phyloP scores from a whole-genome alignment of 2,888 invertebrate genomes.

The Lycocerus yunnanus region DNA sequence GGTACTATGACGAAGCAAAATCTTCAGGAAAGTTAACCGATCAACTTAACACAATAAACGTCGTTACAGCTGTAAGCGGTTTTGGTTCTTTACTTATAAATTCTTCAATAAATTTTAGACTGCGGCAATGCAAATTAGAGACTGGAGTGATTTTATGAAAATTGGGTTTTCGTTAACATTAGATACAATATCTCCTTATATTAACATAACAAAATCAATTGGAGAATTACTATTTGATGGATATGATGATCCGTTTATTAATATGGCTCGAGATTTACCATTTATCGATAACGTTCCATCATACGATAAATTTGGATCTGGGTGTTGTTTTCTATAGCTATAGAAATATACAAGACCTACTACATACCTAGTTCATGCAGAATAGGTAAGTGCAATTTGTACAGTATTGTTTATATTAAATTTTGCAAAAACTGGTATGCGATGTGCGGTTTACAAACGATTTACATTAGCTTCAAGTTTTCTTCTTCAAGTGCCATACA shows the following conservation, averaged over 20 bases:
- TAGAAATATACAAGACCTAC: too few relatives aligned
- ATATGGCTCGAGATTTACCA: constrained; percentile 65
- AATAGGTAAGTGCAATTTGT: too few relatives aligned
- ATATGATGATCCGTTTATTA: constrained; percentile 74
- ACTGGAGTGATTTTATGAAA: constrained; percentile 63
- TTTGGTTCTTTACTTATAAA: neutral
- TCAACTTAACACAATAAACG: constrained; percentile 73
- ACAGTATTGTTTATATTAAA: too few relatives aligned
- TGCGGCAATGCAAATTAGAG: constrained; percentile 62
- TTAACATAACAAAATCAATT: constrained; percentile 67
- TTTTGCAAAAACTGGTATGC: too few relatives aligned
- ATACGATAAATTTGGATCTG: constrained; percentile 81
- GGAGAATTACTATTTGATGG: constrained; percentile 79
- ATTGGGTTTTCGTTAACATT: constrained; percentile 65
- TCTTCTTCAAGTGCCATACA: too few relatives aligned
- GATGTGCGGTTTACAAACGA: too few relatives aligned
- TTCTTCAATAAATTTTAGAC: constrained; percentile 55
- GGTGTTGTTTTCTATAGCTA: too few relatives aligned
- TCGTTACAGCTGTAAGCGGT: constrained; percentile 73
- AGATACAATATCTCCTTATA: constrained; percentile 59
- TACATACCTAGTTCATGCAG: too few relatives aligned
- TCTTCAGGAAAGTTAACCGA: constrained; percentile 74
- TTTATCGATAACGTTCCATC: constrained; percentile 59
- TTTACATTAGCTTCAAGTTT: too few relatives aligned
- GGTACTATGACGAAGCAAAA: constrained; percentile 68